Evolutionary conservation across 2,888 invertebrate species (phyloP), one percentile per base, ranked within the genome.

Genomic region (Dichetophora obliterata): DNA sequence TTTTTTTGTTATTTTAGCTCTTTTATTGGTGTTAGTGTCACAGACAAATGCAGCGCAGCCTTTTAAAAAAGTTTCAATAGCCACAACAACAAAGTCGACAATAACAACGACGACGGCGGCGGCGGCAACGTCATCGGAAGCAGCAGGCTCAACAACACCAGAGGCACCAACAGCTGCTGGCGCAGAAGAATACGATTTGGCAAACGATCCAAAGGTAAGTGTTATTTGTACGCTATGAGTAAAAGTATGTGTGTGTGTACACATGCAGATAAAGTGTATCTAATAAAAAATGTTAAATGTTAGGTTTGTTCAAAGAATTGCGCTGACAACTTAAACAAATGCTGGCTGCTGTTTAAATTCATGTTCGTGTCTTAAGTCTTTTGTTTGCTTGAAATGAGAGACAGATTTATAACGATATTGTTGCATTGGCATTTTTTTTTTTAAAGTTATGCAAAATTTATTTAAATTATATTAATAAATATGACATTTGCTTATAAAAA

Each of bases 61-160:
- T 0, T 90, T 93, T 77, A 91, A 93, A 87, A 92, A 91, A 87
- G 88, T 91, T 34, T 92, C 86, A 75, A 81, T 87, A 81, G 83
- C 85, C 75, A 85, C 86, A 77, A 83, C 86, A 77, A 81, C 87
- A 74, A 84, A 82, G 76, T 80, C 85, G 63, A 90, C 91, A 34
- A 90, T 91, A 27, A 91, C 90, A 31, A 90, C 90, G 70, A 89
- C 90, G n/a, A 91, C 91, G 19, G 91, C 90, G 8, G 37, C 90
- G 70, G 89, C 90, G n/a, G 91, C 91, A 19, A 91, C 43, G 14
- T 11, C 14, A 6, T 43, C 43, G 43, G 1, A 4, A 11, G 86
- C 91, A 24, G 87, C 91, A 3, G 88, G 89, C 68, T 73, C 81
- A 50, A 80, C 83, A 66, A 76, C 80, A 16, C 68, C 84, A 14